Conservation (phyloP, 1,140 invertebrate genomes). For the Battus philenor region DNA sequence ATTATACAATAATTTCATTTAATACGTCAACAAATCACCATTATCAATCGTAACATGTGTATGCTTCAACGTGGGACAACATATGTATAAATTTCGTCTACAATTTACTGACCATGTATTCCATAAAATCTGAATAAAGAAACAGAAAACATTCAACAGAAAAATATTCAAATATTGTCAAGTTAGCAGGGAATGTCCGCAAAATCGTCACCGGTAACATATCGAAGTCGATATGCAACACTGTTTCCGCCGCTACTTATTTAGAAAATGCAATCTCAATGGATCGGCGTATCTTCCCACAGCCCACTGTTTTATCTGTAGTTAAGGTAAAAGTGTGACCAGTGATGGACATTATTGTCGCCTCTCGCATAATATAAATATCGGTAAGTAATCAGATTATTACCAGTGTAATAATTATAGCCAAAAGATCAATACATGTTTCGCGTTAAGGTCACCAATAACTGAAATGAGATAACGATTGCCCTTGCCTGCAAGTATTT, state of each 20-base stretch:
- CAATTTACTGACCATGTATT: too few species aligned
- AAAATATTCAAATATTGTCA: too few species aligned
- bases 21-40: too few species aligned
- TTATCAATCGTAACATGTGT: too few species aligned
- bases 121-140: too few species aligned
- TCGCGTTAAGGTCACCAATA: conserved; percentile 8
- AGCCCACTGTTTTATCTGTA: conserved; percentile 8
- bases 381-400: conserved; percentile 7
- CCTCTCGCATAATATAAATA: conserved; percentile 2
- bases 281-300: background rate
- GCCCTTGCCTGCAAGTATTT: too few species aligned
- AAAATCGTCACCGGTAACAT: background rate
- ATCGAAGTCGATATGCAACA: conserved; percentile 2
- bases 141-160: too few species aligned
- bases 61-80: too few species aligned
- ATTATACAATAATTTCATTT: too few species aligned
- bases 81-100: too few species aligned
- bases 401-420: conserved; percentile 1
- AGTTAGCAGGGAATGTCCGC: too few species aligned
- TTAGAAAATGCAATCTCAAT: conserved; percentile 9
- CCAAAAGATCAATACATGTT: conserved; percentile 6
- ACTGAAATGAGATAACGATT: conserved; percentile 1
- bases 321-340: background rate
- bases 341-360: conserved; percentile 2
- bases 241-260: conserved; percentile 5